Evolutionary conservation across 2,113 vertebrate species (phyloP).

Genomic region (Eurystomus gularis): DNA sequence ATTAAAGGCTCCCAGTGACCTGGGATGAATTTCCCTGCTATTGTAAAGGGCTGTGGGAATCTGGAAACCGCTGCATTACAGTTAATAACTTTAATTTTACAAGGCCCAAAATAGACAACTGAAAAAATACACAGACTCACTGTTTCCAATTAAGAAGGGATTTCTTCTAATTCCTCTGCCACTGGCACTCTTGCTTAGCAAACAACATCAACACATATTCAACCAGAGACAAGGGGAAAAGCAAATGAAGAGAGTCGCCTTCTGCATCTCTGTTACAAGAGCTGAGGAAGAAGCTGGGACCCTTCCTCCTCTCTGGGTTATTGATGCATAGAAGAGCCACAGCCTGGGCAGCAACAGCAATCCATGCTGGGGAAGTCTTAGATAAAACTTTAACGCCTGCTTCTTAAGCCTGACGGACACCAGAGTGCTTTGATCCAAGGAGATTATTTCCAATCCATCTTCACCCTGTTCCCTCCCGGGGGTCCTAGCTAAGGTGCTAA

Average conservation of each 20-base stretch:
- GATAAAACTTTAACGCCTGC: not conserved
- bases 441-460: not conserved
- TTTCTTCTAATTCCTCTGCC: constrained; percentile 70
- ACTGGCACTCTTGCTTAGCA: constrained; percentile 52
- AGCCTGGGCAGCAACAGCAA: not conserved
- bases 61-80: constrained; percentile 67
- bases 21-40: constrained; percentile 69
- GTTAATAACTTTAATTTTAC: constrained; percentile 75
- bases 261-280: not conserved
- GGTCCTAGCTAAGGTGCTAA: not conserved
- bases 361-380: not conserved
- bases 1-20: constrained; percentile 70
- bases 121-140: constrained; percentile 70
- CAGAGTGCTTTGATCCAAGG: not conserved
- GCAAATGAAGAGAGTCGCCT: not conserved
- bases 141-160: constrained; percentile 72
- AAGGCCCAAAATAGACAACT: constrained; percentile 73
- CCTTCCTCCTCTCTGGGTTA: not conserved
- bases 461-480: fast-evolving
- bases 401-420: not conserved
- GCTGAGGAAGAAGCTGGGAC: not conserved
- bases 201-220: constrained; percentile 26
- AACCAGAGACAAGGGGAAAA: not conserved
- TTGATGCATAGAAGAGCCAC: not conserved
- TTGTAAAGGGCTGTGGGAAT: constrained; percentile 72